Conservation (phyloP, 2,113 vertebrate genomes). For the Chaenocephalus aceratus region DNA sequence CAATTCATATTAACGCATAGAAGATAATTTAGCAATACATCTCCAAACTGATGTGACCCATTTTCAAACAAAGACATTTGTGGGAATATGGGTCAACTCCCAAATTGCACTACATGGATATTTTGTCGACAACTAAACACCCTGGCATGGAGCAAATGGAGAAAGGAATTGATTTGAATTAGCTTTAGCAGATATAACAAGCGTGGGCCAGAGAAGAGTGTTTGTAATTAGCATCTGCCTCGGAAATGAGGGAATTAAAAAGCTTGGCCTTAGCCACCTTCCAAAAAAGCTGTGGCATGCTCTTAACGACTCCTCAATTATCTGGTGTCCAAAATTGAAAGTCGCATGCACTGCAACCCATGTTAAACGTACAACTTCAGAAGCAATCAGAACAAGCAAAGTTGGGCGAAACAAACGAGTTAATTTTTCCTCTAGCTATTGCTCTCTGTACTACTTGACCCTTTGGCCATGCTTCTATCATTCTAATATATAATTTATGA, state of each 20-base stretch:
- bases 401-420: neutral
- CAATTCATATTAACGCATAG: neutral
- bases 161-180: constrained; percentile 72
- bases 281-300: constrained; percentile 25
- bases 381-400: constrained; percentile 4
- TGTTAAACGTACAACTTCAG: neutral
- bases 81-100: constrained; percentile 29
- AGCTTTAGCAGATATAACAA: constrained; percentile 44
- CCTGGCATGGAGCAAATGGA: constrained; percentile 54
- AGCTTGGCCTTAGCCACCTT: constrained; percentile 32
- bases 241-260: constrained; percentile 54
- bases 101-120: constrained; percentile 53
- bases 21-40: constrained; percentile 1
- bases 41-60: constrained; percentile 38
- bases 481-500: neutral
- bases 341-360: constrained; percentile 11
- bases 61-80: constrained; percentile 52
- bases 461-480: constrained; percentile 17
- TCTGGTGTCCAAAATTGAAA: constrained; percentile 33
- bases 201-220: constrained; percentile 49
- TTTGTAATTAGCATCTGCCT: constrained; percentile 60
- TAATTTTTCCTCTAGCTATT: constrained; percentile 6
- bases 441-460: neutral
- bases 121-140: constrained; percentile 60
- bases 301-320: constrained; percentile 41